Base-by-base conservation (phyloP, 2,888 invertebrate genomes). In the Polymixis lichenea region DNA sequence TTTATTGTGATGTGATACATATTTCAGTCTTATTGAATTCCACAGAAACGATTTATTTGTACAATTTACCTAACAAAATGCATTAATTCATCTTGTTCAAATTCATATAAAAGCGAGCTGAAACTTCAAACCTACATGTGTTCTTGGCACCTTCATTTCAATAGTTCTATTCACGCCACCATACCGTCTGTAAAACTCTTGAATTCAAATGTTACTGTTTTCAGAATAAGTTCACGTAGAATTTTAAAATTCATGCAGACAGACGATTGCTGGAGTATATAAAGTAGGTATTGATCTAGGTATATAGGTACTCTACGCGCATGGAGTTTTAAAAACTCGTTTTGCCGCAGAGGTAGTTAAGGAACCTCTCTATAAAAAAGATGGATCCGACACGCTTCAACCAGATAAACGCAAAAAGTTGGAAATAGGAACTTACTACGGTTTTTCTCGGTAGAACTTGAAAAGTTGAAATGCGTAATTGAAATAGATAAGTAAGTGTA, bases 191-290 rank as follows among this genome's bases (percentile, higher is more conserved):
- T 69, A 80, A 62, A 84, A 84, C 51, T 83, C 38, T 75, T 84
- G 80, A 82, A 82, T 82, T 84, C 68, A 82, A 82, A 82, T 80
- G 71, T 80, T 84, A 84, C 75, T 80, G 75, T 80, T 82, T 76
- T 66, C 61, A 72, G 76, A 82, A 82, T 80, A 80, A 61, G 55
- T 76, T 84, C 84, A 84, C 84, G 80, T 84, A 84, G 81, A 84
- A 82, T 84, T 76, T 84, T 80, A 83, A 84, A 82, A 82, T 84
- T 80, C 80, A 84, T 76, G 80, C 61, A 82, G 79, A 75, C 53
- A 70, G 72, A 75, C 84, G 80, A 60, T 28, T 67, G 82, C 66
- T n/a, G 43, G 62, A 75, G 62, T 75, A 53, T 80, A 69, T 66
- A 65, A 73, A 51, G 58, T 72, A 60, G 28, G 67, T 80, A 72